Base-by-base conservation (phyloP, 2,113 vertebrate genomes). In the Riparia riparia region DNA sequence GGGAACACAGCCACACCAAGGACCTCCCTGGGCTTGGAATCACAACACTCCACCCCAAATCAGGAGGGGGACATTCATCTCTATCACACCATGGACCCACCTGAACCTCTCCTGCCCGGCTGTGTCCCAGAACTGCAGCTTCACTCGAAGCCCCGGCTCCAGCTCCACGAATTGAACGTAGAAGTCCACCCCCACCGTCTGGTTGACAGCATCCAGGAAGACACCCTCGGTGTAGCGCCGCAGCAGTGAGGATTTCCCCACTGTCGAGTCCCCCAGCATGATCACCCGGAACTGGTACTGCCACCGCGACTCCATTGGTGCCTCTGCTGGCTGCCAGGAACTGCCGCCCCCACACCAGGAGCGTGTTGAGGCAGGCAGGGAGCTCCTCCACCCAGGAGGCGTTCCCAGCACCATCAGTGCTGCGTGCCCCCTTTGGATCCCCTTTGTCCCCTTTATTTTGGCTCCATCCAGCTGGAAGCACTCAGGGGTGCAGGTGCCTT, bases 101-200 rank as follows among this genome's bases (percentile, higher is more conserved):
- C 98, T 98, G 98, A 99, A 99, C 81, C 98, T 95, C 91, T 99
- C 99, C 95, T 99, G 99, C 14, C 99, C 99, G 0, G 98, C 99
- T 2, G 99, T 99, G 95, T 99, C 99, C 99, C 99, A 99, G 96
- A 99, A 99, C 96, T 99, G 99, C 89, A 99, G 96, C 96, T 99
- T 99, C 87, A 99, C 95, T 28, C 86, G 87, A 37, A 98, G 96
- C 6, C 98, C 98, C 0, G 97, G 98, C 82, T 98, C 98, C 90
- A 98, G 97, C 94, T 99, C 98, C 97, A 99, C 97, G 24, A 98
- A 98, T 93, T 98, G 98, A 21, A 98, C 98, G 2, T 98, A 99
- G 93, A 99, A 99, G 71, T 99, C 99, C 74, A 99, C 98, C 7
- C 98, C 98, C 32, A 99, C 98, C 0, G 98, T 99, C 96, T 98